These are phyloP conservation scores for Trichoplusia ni DNA, from an alignment of 1,140 invertebrate genomes.

Conservation along the genomic window DNA sequence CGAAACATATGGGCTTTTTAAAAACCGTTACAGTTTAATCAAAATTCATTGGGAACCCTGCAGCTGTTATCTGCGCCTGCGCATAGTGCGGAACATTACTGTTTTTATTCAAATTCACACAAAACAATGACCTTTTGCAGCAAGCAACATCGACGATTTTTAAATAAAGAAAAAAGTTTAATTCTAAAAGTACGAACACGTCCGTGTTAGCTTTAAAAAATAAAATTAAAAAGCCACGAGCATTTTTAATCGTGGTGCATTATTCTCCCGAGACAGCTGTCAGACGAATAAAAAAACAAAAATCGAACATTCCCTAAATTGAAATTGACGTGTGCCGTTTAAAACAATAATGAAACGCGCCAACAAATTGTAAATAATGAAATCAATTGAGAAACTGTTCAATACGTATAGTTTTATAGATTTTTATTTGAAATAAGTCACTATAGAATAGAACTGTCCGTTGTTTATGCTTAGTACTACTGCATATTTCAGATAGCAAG, in stretches of 20 bases:
- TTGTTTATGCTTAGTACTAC: too few relatives aligned
- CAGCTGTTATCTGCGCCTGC: conserved; percentile 46
- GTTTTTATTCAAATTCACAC: conserved; percentile 68
- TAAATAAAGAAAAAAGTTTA: conserved; percentile 39
- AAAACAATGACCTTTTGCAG: conserved; percentile 36
- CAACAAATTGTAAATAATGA: conserved; percentile 73
- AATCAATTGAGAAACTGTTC: conserved; percentile 58
- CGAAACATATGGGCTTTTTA: conserved; percentile 17
- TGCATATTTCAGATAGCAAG: too few relatives aligned
- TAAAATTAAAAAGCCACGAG: conserved; percentile 2
- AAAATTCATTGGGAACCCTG: conserved; percentile 29
- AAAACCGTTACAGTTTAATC: conserved; percentile 22
- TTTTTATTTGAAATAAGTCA: too few relatives aligned
- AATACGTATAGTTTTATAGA: neutral
- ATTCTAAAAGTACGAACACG: conserved; percentile 26
- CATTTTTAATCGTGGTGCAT: conserved; percentile 42
- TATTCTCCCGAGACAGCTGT: conserved; percentile 56
- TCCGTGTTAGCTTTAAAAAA: conserved; percentile 3
- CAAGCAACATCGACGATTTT: neutral
- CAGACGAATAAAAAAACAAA: conserved; percentile 55
- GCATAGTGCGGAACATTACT: conserved; percentile 67
- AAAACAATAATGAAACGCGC: conserved; percentile 69
- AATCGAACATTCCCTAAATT: conserved; percentile 62
- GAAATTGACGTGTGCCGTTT: conserved; percentile 78
- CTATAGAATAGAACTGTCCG: too few relatives aligned